Evolutionary conservation across 2,113 vertebrate genomes (phyloP).

Genomic region (Ahaetulla prasina): DNA sequence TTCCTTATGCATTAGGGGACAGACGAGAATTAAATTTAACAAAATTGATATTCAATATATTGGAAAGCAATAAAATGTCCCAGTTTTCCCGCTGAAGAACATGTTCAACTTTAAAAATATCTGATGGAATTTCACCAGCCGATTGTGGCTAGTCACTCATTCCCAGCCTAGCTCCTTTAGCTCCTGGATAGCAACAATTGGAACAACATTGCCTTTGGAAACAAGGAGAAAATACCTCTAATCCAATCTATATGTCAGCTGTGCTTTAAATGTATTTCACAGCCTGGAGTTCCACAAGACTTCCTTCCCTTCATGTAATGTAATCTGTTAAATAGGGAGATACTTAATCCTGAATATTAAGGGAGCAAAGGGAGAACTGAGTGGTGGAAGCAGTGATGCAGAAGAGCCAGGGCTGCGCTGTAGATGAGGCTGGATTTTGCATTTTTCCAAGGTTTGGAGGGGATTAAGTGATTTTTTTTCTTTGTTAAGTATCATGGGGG

Average conservation of each 20-base stretch:
- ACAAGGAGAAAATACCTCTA: neutral
- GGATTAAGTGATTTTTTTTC: neutral
- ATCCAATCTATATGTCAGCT: neutral
- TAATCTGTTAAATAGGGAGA: neutral
- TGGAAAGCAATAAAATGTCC: slow-evolving; percentile 19
- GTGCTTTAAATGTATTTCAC: neutral
- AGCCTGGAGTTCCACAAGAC: neutral
- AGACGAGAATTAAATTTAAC: slow-evolving; percentile 40
- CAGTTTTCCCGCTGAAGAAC: slow-evolving; percentile 39
- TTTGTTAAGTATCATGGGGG: neutral
- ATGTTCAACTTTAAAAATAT: slow-evolving; percentile 17
- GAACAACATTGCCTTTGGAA: neutral
- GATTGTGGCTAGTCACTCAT: neutral
- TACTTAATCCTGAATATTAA: neutral
- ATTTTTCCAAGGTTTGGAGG: neutral
- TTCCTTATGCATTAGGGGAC: neutral
- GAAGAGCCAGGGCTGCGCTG: neutral
- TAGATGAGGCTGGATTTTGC: neutral
- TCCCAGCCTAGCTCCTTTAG: neutral
- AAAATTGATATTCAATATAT: slow-evolving; percentile 37
- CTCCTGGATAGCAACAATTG: neutral
- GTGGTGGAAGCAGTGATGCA: neutral
- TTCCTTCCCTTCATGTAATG: neutral
- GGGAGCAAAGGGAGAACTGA: neutral
- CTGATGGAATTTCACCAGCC: neutral